Evolutionary conservation across 1,140 invertebrate species (phyloP).

Genomic region (Heliconius nattereri): DNA sequence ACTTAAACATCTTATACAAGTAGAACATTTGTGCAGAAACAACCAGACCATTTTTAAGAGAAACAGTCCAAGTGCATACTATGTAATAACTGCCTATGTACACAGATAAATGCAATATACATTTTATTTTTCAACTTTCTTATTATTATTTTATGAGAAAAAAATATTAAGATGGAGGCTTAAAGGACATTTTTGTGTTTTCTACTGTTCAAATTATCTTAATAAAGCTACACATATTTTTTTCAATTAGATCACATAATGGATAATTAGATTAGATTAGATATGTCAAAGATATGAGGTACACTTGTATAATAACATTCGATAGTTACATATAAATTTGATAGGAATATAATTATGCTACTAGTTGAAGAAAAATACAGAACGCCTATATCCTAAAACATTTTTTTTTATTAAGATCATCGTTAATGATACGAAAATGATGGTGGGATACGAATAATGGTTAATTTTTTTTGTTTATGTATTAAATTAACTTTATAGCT

Average conservation of each 20-base stretch:
- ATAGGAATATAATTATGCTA: neutral
- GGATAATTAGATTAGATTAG: too few species aligned
- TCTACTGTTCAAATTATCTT: neutral
- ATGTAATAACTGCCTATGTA: too few species aligned
- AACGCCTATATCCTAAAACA: neutral
- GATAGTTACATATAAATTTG: neutral
- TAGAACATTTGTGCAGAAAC: neutral
- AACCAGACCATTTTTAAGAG: neutral
- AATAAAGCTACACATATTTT: neutral
- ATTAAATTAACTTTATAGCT: neutral
- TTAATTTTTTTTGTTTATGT: neutral
- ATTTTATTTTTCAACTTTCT: too few species aligned
- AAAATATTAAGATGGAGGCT: neutral
- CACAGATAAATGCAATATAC: too few species aligned
- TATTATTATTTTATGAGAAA: too few species aligned
- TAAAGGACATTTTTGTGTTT: neutral
- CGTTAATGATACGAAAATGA: neutral
- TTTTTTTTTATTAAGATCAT: neutral
- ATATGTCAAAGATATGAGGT: neutral
- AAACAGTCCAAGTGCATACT: neutral
- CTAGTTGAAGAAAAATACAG: neutral
- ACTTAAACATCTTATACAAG: conserved; percentile 9
- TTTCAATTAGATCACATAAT: neutral
- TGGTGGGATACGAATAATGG: neutral
- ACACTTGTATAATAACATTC: conserved; percentile 1